A percentile compares a stretch with the other conserved stretches of the same genome.
phyloP scores from a whole-genome alignment of 2,113 vertebrate genomes.

The Leiothrix lutea region DNA sequence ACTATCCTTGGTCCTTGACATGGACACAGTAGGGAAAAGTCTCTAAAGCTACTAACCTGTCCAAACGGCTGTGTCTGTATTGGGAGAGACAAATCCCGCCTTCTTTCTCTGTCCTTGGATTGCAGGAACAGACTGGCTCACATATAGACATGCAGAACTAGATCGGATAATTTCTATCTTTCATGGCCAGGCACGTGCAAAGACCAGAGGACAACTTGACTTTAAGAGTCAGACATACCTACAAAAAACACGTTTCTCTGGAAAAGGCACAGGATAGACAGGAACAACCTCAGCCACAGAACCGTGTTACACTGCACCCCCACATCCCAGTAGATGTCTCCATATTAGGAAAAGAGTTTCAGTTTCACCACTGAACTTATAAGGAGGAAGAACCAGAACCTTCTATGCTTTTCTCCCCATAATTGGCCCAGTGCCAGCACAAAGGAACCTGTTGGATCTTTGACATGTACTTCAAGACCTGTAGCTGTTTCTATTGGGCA shows the following conservation, averaged over 20 bases:
- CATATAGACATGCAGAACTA: neutral
- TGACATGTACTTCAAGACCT: too few relatives aligned
- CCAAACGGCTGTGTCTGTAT: neutral
- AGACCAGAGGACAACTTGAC: neutral
- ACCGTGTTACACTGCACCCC: too few relatives aligned
- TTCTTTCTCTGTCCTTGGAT: neutral
- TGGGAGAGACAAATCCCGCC: neutral
- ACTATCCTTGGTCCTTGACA: neutral
- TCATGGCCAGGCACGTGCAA: neutral
- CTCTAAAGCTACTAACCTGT: neutral
- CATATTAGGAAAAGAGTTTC: too few relatives aligned
- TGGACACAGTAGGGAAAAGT: neutral
- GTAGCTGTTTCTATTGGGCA: too few relatives aligned
- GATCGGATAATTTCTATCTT: neutral
- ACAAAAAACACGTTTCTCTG: rapidly evolving
- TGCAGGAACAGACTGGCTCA: neutral
- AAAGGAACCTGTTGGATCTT: too few relatives aligned
- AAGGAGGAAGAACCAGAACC: too few relatives aligned
- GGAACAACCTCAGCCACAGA: neutral
- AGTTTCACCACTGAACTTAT: too few relatives aligned
- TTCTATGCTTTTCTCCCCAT: too few relatives aligned
- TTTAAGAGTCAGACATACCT: neutral
- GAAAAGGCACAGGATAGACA: neutral
- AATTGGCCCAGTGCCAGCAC: too few relatives aligned
- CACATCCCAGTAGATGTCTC: too few relatives aligned